Conservation (phyloP, 2,888 invertebrate genomes). For the Cabera pusaria region DNA sequence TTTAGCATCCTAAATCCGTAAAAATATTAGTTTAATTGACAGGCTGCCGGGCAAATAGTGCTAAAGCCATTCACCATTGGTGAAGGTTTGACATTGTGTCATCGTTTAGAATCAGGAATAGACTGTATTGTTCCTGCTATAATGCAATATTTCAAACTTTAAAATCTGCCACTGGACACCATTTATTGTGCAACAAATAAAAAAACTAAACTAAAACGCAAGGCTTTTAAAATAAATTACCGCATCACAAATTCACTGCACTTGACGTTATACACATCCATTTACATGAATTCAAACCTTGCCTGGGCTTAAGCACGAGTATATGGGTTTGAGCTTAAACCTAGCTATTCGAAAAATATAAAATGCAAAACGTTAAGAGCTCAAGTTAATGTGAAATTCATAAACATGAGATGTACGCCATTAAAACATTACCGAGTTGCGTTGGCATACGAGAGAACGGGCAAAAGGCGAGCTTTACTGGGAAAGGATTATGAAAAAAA, state of each 20-base stretch:
- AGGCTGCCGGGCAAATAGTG: too few relatives aligned
- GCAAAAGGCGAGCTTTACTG: not conserved
- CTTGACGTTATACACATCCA: not conserved
- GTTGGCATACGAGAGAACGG: conserved; percentile 21
- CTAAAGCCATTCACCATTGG: too few relatives aligned
- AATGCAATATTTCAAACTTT: too few relatives aligned
- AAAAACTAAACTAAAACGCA: too few relatives aligned
- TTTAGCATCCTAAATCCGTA: too few relatives aligned
- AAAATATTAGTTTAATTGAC: too few relatives aligned
- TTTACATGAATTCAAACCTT: not conserved
- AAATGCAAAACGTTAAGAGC: conserved; percentile 31
- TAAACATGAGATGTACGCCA: conserved; percentile 33
- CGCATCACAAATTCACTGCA: conserved; percentile 5
- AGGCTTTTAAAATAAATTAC: conserved; percentile 8
- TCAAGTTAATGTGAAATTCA: conserved; percentile 34
- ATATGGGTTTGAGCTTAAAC: conserved; percentile 1
- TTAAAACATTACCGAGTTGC: conserved; percentile 33
- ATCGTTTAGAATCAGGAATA: too few relatives aligned
- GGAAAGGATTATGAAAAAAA: too few relatives aligned
- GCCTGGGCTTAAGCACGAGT: not conserved
- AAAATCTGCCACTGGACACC: not conserved
- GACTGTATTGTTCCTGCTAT: too few relatives aligned
- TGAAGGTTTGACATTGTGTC: too few relatives aligned
- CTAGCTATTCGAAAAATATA: conserved; percentile 22
- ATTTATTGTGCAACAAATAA: too few relatives aligned